Base-by-base conservation (phyloP, 1,140 invertebrate species). In the Cotesia glomerata region DNA sequence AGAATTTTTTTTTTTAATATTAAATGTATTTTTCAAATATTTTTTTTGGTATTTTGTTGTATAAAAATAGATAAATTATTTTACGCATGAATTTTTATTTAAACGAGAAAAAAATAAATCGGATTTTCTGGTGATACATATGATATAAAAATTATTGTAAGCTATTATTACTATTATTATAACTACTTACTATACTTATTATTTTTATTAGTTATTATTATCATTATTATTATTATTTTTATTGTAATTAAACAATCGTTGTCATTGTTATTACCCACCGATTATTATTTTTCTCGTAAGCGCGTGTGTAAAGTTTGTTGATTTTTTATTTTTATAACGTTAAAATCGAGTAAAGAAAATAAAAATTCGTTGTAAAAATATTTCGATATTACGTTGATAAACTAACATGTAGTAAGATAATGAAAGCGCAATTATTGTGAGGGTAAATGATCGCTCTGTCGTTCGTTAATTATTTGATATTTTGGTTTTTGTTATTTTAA, bases 401-500 rank as follows among this genome's bases (percentile, higher is more conserved):
- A 13, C 14, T n/a, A 14, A 54, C 13, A 14, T 59, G 14, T 32
- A 59, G 36, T 36, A 51, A 51, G 2, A 11, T n/a, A 36, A 51
- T 66, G 39, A 51, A 66, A 67, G 56, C 34, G 34, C 3, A 16
- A 75, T 59, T 65, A 18, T 63, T 68, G 54, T n/a, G 26, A 45
- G 56, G 51, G 34, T 34, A 71, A 62, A n/a, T 58, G 26, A 18
- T 62, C 49, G 58, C 51, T 73, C 45, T 58, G 5, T 54, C 74
- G 66, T 77, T 81, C 74, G 77, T 77, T 74, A 45, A 75, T 74
- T 75, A 77, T 78, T 77, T 73, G 71, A 56, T 75, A 74, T 74
- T 81, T 78, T 80, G 68, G 78, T 82, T 82, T 80, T 79, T 82
- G 75, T 84, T 81, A 82, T 83, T 82, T 78, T 82, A 80, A 83